Conservation (phyloP, 1,140 invertebrate genomes). For the Zelostemma sp. region DNA sequence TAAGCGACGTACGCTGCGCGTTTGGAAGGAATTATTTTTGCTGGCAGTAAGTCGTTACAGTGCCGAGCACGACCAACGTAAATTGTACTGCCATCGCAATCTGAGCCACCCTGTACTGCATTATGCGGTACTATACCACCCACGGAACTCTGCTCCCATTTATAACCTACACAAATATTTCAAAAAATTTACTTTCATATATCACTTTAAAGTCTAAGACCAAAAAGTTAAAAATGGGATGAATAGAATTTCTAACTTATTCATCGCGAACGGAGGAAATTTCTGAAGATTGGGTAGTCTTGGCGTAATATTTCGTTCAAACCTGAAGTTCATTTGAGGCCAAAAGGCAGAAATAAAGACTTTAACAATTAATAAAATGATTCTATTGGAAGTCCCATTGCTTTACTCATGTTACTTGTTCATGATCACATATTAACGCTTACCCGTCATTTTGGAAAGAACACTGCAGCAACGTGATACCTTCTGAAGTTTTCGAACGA, state of each 20-base stretch:
- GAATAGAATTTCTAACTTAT: background rate
- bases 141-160: constrained; percentile 45
- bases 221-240: background rate
- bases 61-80: constrained; percentile 82
- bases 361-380: too few species aligned
- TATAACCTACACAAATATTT: too few species aligned
- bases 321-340: too few species aligned
- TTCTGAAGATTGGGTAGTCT: background rate
- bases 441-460: background rate
- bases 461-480: background rate
- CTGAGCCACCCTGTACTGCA: constrained; percentile 77
- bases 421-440: background rate
- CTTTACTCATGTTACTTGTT: too few species aligned
- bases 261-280: too few species aligned
- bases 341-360: too few species aligned
- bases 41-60: constrained; percentile 80
- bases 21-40: constrained; percentile 80
- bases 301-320: too few species aligned
- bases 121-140: constrained; percentile 43
- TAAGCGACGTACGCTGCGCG: constrained; percentile 75
- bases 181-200: background rate
- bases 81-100: constrained; percentile 79
- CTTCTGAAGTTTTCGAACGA: background rate
- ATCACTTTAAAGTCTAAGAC: background rate
- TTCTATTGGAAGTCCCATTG: too few species aligned